A percentile compares a stretch with the other conserved stretches of the same genome.
phyloP scores from a whole-genome alignment of 2,797 vertebrate species.

The Helostoma temminkii region DNA sequence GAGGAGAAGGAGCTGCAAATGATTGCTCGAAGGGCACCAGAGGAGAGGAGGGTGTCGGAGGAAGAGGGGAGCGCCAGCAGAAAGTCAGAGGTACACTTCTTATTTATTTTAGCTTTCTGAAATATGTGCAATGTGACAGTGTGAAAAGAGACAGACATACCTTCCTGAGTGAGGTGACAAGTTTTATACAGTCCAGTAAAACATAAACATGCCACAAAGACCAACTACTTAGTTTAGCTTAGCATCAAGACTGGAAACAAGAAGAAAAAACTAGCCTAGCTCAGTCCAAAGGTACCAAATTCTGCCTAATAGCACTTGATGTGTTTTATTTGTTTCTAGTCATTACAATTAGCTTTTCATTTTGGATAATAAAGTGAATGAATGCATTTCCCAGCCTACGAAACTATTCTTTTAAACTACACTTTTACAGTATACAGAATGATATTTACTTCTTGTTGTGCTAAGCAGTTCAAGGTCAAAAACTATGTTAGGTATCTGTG shows the following conservation, averaged over 20 bases:
- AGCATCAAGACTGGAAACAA: not conserved
- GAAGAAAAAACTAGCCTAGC: too few species aligned
- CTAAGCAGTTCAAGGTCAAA: slow-evolving; percentile 1
- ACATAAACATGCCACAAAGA: not conserved
- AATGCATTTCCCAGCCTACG: too few species aligned
- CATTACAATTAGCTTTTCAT: too few species aligned
- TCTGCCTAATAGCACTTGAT: too few species aligned
- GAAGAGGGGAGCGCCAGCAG: slow-evolving; percentile 94
- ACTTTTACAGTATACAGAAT: too few species aligned
- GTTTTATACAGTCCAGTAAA: not conserved
- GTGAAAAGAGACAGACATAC: not conserved
- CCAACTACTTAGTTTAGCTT: not conserved
- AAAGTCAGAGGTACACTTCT: slow-evolving; percentile 89
- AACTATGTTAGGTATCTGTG: too few species aligned
- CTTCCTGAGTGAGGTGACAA: not conserved
- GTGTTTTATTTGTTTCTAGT: too few species aligned
- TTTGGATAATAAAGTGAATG: too few species aligned
- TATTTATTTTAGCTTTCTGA: not conserved
- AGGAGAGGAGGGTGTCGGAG: slow-evolving; percentile 85
- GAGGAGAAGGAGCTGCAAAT: slow-evolving; percentile 86
- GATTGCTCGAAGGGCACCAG: slow-evolving; percentile 77
- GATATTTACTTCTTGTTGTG: too few species aligned
- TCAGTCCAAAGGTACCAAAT: too few species aligned
- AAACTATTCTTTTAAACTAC: too few species aligned
- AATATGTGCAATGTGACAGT: not conserved